phyloP scores from a whole-genome alignment of 2,888 invertebrate genomes.

The Pyrocoelia pectoralis region DNA sequence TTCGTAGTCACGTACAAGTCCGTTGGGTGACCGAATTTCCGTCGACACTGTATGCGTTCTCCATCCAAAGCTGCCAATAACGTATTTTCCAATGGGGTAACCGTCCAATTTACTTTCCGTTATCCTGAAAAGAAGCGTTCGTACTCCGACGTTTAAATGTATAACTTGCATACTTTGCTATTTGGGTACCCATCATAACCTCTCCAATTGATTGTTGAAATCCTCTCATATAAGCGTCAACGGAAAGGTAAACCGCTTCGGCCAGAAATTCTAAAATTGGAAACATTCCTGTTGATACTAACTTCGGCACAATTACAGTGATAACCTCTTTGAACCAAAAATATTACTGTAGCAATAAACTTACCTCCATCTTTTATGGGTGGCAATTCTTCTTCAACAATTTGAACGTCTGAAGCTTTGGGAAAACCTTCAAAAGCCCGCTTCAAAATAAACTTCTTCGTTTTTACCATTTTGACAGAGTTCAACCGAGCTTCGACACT shows the following conservation, averaged over 20 bases:
- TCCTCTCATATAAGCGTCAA: slow-evolving; percentile 77
- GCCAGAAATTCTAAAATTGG: slow-evolving; percentile 68
- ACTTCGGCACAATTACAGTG: too few species aligned
- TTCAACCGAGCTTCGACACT: too few species aligned
- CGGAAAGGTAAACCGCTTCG: slow-evolving; percentile 73
- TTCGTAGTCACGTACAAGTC: slow-evolving; percentile 62
- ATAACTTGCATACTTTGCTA: slow-evolving; percentile 69
- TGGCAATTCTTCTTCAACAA: slow-evolving; percentile 67
- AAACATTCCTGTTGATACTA: too few species aligned
- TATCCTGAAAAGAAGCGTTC: slow-evolving; percentile 63
- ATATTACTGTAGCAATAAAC: too few species aligned
- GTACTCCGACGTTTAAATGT: background rate
- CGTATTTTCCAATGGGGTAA: slow-evolving; percentile 70
- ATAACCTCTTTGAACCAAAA: too few species aligned
- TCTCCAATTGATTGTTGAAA: slow-evolving; percentile 66
- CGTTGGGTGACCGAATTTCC: slow-evolving; percentile 16
- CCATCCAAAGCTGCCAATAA: slow-evolving; percentile 77
- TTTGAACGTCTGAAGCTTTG: slow-evolving; percentile 67
- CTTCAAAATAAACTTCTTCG: slow-evolving; percentile 51
- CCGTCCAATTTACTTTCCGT: slow-evolving; percentile 70
- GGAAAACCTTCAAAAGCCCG: slow-evolving; percentile 72
- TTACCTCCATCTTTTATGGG: slow-evolving; percentile 30
- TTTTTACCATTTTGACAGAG: background rate
- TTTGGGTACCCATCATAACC: slow-evolving; percentile 75
- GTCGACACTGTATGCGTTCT: slow-evolving; percentile 66